Conservation (phyloP, 1,140 invertebrate genomes). For the Saccostrea echinata region DNA sequence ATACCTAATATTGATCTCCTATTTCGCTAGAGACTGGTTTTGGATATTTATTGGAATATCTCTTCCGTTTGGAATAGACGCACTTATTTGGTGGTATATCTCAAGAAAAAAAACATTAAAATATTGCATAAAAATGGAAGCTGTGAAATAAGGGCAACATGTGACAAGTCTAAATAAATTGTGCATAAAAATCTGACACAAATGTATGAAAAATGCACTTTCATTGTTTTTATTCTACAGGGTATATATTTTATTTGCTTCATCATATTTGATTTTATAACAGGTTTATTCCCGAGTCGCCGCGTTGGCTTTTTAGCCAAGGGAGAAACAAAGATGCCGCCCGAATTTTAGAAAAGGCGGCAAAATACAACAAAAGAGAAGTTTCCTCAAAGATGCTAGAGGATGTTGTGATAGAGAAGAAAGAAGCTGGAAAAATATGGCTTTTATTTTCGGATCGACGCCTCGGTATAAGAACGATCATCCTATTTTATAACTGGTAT, state of each 20-base stretch:
- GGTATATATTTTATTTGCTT: background rate
- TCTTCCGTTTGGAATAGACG: background rate
- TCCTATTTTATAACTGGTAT: conserved; percentile 66
- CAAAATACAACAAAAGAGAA: conserved; percentile 42
- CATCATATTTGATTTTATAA: conserved; percentile 4
- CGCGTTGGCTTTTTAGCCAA: conserved; percentile 58
- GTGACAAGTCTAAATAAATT: no score
- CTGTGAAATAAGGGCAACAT: no score
- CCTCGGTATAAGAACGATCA: conserved; percentile 45
- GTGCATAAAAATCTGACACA: no score
- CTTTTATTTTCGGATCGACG: conserved; percentile 51
- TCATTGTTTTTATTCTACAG: no score
- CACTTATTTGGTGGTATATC: conserved; percentile 30
- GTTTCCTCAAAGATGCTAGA: conserved; percentile 35
- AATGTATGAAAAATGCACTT: no score
- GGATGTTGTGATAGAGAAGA: background rate
- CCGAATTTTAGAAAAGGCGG: conserved; percentile 42
- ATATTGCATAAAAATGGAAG: no score
- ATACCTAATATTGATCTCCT: background rate
- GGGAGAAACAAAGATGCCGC: conserved; percentile 51
- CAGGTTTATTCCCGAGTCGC: conserved; percentile 62
- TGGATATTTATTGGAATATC: conserved; percentile 17
- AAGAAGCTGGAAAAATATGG: conserved; percentile 72
- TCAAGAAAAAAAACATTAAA: no score
- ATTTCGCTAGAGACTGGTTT: conserved; percentile 30